Base-by-base conservation (phyloP, 2,113 vertebrate genomes). In the Sprattus sprattus region DNA sequence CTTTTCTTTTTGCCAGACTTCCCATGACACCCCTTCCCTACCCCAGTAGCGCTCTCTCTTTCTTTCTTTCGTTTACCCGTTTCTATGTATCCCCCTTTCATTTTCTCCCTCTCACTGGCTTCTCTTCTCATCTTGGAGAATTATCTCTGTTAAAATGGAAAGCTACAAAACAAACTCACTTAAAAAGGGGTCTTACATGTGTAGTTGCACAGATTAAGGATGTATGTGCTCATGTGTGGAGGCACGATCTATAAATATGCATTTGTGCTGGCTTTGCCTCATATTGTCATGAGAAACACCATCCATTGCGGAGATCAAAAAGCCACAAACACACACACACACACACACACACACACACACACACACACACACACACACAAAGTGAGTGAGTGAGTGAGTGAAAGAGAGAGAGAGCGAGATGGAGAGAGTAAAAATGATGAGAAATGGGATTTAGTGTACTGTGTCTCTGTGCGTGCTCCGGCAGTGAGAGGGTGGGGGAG, bases 351-450 rank as follows among this genome's bases (percentile, higher is more conserved):
- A 88, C 86, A 84, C 81, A 89, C 49, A 83, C n/a, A 75, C 90
- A 88, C 82, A 89, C 84, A 91, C 86, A 84, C 81, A 89, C 67
- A 89, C 90, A 88, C 86, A 78, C 71, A 67, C 60, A 67, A n/a
- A n/a, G n/a, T n/a, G 39, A 39, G 39, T 39, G 39, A 39, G 39
- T 1, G 39, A 39, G 39, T 39, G 50, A 18, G 13, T 3, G 50
- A 18, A 15, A 18, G 50, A 16, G 13, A 16, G 13, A 4, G 16
- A 54, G 3, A 54, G 13, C 11, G 18, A 15, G 16, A 57, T 16
- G 39, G 39, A 39, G 39, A 39, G 39, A 39, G 39, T 39, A 57
- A 20, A 57, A 57, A 16, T 57, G 52, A 57, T 57, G 52, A 57
- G 52, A 64, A 22, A 64, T 64, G 57, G 57, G 22, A 64, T 64